Evolutionary conservation across 2,888 invertebrate species (phyloP).

Genomic region (Patella pellucida): DNA sequence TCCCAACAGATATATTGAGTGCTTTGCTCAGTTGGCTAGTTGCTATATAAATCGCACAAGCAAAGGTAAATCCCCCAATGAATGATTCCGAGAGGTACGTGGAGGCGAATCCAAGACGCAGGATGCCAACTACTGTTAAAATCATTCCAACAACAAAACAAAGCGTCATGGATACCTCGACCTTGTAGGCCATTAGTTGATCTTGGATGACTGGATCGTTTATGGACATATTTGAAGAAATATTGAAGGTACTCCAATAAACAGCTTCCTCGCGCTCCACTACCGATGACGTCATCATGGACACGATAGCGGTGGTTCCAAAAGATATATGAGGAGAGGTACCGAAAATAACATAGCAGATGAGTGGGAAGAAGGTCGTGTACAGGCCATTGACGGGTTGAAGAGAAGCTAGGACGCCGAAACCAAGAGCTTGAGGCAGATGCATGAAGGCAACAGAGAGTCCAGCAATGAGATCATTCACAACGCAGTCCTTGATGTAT

Average conservation of each 20-base stretch:
- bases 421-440: constrained; percentile 65
- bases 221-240: constrained; percentile 8
- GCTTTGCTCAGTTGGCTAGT: constrained; percentile 44
- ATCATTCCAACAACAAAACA: constrained; percentile 41
- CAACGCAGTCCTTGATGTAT: constrained; percentile 21
- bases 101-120: constrained; percentile 49
- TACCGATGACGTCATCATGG: constrained; percentile 57
- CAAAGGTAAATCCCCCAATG: constrained; percentile 56
- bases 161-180: constrained; percentile 46
- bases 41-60: constrained; percentile 52
- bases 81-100: constrained; percentile 52
- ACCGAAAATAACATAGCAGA: constrained; percentile 58
- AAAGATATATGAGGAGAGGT: constrained; percentile 57
- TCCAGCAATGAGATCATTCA: constrained; percentile 58
- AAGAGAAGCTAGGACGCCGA: constrained; percentile 55
- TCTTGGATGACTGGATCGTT: constrained; percentile 23
- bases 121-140: constrained; percentile 43
- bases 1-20: constrained; percentile 43
- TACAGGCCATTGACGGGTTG: constrained; percentile 57
- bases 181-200: constrained; percentile 31
- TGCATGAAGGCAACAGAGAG: constrained; percentile 63
- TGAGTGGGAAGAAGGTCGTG: constrained; percentile 56
- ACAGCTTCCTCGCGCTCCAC: constrained; percentile 38
- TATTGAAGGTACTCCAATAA: constrained; percentile 16
- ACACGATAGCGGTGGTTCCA: constrained; percentile 60